These are phyloP conservation scores for Lepus europaeus DNA, from an alignment of 2,113 vertebrate genomes.

Conservation along the genomic window DNA sequence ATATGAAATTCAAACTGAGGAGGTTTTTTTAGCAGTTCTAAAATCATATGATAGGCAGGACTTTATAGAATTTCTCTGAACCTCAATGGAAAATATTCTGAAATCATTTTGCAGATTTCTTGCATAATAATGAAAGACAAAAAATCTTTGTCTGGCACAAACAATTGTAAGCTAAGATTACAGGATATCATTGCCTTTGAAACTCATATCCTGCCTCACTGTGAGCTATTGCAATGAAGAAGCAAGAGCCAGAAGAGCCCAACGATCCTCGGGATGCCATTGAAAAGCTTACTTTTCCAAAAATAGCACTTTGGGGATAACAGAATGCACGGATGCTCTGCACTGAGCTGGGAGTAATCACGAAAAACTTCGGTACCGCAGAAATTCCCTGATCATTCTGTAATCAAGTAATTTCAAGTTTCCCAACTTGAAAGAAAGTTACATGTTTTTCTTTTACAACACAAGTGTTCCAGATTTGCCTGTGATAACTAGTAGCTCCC, in stretches of 20 bases:
- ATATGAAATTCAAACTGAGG: neutral
- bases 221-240: neutral
- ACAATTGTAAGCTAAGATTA: slow-evolving; percentile 55
- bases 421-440: neutral
- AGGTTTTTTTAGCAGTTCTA: neutral
- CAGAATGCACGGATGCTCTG: neutral
- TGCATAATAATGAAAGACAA: slow-evolving; percentile 61
- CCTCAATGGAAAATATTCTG: slow-evolving; percentile 54
- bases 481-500: neutral
- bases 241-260: neutral
- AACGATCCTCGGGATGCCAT: neutral
- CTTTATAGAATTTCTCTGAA: slow-evolving; percentile 51
- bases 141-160: slow-evolving; percentile 55
- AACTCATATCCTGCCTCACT: neutral
- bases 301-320: neutral
- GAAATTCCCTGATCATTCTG: neutral
- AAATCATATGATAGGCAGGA: neutral
- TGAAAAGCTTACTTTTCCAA: neutral
- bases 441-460: neutral
- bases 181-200: slow-evolving; percentile 37
- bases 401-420: neutral
- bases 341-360: neutral
- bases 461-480: neutral
- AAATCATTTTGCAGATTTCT: slow-evolving; percentile 54
- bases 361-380: neutral